Percentiles rank a stretch among this genome's conserved stretches.
phyloP scores from a whole-genome alignment of 2,888 invertebrate genomes.

The Prostheceraeus crozeri region DNA sequence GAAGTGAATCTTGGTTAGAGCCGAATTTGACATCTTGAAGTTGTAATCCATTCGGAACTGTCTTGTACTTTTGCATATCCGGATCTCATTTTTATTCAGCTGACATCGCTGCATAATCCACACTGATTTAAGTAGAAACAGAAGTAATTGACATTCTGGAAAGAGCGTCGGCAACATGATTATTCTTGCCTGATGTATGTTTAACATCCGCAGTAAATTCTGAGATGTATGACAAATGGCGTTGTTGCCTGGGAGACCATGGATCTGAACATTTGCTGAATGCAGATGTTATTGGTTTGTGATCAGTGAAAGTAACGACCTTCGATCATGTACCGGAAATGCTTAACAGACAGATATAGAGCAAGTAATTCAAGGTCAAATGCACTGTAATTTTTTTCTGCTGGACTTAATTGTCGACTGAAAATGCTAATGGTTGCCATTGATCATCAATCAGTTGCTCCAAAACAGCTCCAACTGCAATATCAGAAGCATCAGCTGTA shows the following conservation, averaged over 20 bases:
- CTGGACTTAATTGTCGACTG: conserved; percentile 16
- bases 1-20: conserved; percentile 5
- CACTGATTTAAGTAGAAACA: conserved; percentile 13
- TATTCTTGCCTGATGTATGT: conserved; percentile 43
- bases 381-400: conserved; percentile 11
- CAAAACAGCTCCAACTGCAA: conserved; percentile 23
- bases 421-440: conserved; percentile 41
- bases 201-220: conserved; percentile 52
- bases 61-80: conserved; percentile 28
- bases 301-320: conserved; percentile 46
- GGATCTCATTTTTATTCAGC: not conserved
- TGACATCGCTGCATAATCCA: conserved; percentile 20
- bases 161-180: conserved; percentile 29
- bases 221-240: conserved; percentile 46
- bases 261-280: conserved; percentile 46
- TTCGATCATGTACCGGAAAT: conserved; percentile 45
- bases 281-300: conserved; percentile 46
- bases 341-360: conserved; percentile 28
- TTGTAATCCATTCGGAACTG: conserved; percentile 13
- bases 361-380: conserved; percentile 28
- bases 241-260: conserved; percentile 49
- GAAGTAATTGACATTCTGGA: conserved; percentile 18
- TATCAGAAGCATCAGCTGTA: conserved; percentile 1
- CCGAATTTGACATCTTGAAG: conserved; percentile 1
- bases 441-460: conserved; percentile 12